phyloP scores from a whole-genome alignment of 2,113 vertebrate genomes.

The Cichladusa arquata region DNA sequence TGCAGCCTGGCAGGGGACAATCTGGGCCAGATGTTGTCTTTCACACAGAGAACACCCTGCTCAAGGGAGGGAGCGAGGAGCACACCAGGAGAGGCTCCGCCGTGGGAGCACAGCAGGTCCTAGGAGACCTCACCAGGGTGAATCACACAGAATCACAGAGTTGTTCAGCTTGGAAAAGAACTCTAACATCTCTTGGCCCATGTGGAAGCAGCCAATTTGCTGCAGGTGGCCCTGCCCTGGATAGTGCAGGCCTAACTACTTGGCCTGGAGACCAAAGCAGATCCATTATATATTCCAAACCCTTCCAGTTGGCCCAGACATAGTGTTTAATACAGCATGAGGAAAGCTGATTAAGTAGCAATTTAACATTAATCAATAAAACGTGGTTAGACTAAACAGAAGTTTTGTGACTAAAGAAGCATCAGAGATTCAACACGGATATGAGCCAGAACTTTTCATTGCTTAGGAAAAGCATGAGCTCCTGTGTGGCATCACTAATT shows the following conservation, averaged over 20 bases:
- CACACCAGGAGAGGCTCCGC: not conserved
- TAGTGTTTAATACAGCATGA: not conserved
- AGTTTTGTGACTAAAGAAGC: not conserved
- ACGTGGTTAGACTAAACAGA: not conserved
- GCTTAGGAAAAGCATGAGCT: not conserved
- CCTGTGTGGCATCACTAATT: not conserved
- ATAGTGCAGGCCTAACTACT: not conserved
- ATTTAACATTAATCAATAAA: not conserved
- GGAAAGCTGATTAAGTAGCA: not conserved
- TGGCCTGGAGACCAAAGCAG: not conserved
- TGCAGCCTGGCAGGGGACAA: not conserved
- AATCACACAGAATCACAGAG: not conserved
- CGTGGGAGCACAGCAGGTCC: not conserved
- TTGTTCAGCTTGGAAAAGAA: not conserved
- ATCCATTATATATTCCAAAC: not conserved
- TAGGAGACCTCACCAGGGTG: not conserved
- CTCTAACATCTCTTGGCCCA: not conserved
- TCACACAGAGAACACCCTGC: not conserved
- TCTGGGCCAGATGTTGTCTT: not conserved
- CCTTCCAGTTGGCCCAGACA: not conserved
- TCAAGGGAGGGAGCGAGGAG: not conserved
- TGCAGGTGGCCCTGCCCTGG: not conserved
- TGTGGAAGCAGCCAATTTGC: not conserved
- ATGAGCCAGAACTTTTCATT: not conserved
- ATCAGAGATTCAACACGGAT: not conserved